Evolutionary conservation across 2,113 vertebrate genomes (phyloP).

Genomic region (Vicugna pacos): DNA sequence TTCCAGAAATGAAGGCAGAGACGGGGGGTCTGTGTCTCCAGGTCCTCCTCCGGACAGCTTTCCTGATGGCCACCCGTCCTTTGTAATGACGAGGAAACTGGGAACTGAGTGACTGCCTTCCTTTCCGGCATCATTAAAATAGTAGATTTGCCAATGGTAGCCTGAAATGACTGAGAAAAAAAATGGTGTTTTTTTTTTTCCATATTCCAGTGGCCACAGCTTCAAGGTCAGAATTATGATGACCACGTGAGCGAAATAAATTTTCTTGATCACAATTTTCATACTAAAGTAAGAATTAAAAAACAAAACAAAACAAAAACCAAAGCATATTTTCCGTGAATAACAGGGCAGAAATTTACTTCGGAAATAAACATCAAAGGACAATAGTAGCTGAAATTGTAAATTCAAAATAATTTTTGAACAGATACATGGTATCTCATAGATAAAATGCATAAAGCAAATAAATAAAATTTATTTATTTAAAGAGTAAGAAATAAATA

Average conservation of each 20-base stretch:
- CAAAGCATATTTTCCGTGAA: neutral
- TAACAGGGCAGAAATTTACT: neutral
- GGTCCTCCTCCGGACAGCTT: neutral
- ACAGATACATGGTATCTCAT: neutral
- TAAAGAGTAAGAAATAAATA: neutral
- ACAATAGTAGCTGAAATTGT: neutral
- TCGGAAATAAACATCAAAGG: conserved; percentile 24
- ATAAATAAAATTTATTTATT: no score
- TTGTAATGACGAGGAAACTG: neutral
- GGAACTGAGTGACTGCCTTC: accelerated
- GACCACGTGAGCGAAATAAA: neutral
- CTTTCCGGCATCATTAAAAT: neutral
- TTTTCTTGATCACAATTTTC: neutral
- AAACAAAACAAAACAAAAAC: neutral
- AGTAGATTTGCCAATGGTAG: neutral
- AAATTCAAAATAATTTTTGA: neutral
- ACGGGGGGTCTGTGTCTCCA: accelerated
- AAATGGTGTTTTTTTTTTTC: neutral
- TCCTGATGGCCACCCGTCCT: no score
- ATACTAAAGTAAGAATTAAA: neutral
- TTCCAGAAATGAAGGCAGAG: neutral
- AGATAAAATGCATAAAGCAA: no score
- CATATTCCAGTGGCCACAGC: neutral
- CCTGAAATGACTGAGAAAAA: neutral
- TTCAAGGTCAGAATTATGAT: neutral